A percentile compares a stretch with the other conserved stretches of the same genome.
Evolutionary conservation across 2,888 invertebrate genomes (phyloP).

Genomic region (Digitonthophagus gazella): DNA sequence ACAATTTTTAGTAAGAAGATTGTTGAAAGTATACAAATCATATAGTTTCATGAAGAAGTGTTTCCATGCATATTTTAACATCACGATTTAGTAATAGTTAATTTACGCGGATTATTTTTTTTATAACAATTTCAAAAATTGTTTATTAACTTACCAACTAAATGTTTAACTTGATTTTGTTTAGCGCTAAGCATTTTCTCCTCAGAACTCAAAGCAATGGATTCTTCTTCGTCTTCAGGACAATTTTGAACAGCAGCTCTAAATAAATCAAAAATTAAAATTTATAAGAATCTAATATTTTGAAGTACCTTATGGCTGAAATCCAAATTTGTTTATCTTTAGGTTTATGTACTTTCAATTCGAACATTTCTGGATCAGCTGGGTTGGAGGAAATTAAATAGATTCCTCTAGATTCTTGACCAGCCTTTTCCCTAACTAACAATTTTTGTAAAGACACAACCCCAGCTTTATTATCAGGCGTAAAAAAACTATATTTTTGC

Average conservation of each 20-base stretch:
- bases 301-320: conserved; percentile 70
- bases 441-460: conserved; percentile 90
- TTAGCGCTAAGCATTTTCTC: conserved; percentile 76
- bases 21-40: conserved; percentile 1
- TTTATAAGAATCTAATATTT: conserved; percentile 12
- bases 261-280: conserved; percentile 23
- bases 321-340: conserved; percentile 92
- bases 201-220: conserved; percentile 69
- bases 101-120: not conserved
- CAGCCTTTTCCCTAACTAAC: conserved; percentile 90
- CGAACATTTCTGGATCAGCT: conserved; percentile 94
- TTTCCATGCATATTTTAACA: conserved; percentile 13
- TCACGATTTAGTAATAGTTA: conserved; percentile 11
- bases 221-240: conserved; percentile 78
- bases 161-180: conserved; percentile 75
- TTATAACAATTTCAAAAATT: no score
- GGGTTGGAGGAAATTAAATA: conserved; percentile 93
- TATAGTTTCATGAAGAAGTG: not conserved
- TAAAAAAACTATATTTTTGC: conserved; percentile 89
- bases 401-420: conserved; percentile 82
- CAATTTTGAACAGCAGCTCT: conserved; percentile 80
- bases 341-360: conserved; percentile 82
- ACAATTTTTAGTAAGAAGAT: conserved; percentile 19
- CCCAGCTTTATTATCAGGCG: conserved; percentile 94
- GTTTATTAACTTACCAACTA: conserved; percentile 65